These are phyloP conservation scores for Thumatha senex DNA, from an alignment of 2,888 invertebrate species.

Conservation along the genomic window DNA sequence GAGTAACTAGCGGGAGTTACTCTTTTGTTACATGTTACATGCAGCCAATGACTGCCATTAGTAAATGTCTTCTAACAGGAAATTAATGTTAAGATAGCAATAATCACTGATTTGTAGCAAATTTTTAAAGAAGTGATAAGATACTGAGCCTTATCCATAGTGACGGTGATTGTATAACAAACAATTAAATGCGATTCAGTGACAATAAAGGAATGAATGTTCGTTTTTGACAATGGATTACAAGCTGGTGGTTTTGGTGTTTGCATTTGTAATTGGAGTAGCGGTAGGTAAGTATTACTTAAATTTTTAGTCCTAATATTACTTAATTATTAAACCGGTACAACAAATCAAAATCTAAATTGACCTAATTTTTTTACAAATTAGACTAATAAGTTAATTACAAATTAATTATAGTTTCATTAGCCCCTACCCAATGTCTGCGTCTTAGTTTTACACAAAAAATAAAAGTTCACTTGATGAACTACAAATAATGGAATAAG, in stretches of 20 bases:
- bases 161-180: slow-evolving; percentile 28
- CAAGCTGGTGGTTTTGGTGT: slow-evolving; percentile 49
- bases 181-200: slow-evolving; percentile 21
- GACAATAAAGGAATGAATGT: slow-evolving; percentile 18
- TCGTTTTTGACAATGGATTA: slow-evolving; percentile 23
- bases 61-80: slow-evolving; percentile 5
- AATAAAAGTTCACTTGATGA: no score
- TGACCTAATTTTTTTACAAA: no score
- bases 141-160: slow-evolving; percentile 23
- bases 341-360: no score
- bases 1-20: no score
- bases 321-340: neutral
- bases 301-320: neutral
- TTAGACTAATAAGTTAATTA: no score
- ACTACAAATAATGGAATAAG: no score
- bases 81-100: slow-evolving; percentile 18
- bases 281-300: slow-evolving; percentile 51
- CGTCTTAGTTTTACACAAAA: no score
- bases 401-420: no score
- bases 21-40: no score
- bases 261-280: slow-evolving; percentile 47
- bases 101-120: slow-evolving; percentile 31
- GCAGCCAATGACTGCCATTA: neutral
- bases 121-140: slow-evolving; percentile 34
- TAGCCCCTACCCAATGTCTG: no score